Evolutionary conservation across 2,797 vertebrate genomes (phyloP).

Genomic region (Rhinatrema bivittatum): DNA sequence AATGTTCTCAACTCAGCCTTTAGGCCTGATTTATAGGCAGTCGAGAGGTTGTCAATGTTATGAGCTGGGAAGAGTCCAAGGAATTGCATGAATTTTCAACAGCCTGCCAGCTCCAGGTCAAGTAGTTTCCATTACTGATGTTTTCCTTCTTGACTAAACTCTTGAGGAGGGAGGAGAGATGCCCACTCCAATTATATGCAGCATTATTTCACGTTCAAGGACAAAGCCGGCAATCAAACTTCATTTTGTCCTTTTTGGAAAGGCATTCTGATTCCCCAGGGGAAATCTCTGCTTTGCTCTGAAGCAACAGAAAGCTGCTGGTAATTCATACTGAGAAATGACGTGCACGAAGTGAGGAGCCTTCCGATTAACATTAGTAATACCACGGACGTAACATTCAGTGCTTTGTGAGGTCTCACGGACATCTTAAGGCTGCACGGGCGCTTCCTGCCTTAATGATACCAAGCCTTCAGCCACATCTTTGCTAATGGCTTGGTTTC

Average conservation of each 20-base stretch:
- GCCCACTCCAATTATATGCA: constrained; percentile 24
- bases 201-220: constrained; percentile 26
- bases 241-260: constrained; percentile 12
- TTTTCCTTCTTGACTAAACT: constrained; percentile 8
- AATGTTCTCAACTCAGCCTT: no score
- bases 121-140: no score
- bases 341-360: neutral
- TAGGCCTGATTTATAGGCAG: no score
- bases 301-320: neutral
- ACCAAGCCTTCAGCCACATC: no score
- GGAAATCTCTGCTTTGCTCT: constrained; percentile 9
- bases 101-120: no score
- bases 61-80: no score
- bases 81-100: no score
- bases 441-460: no score
- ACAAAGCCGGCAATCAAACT: constrained; percentile 18
- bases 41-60: no score
- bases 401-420: neutral
- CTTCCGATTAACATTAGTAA: neutral
- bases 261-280: constrained; percentile 6
- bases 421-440: no score
- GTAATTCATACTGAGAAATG: neutral
- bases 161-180: constrained; percentile 14
- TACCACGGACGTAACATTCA: neutral
- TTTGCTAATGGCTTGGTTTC: no score